Conservation (phyloP, 2,797 vertebrate genomes). For the Spondyliosoma cantharus region DNA sequence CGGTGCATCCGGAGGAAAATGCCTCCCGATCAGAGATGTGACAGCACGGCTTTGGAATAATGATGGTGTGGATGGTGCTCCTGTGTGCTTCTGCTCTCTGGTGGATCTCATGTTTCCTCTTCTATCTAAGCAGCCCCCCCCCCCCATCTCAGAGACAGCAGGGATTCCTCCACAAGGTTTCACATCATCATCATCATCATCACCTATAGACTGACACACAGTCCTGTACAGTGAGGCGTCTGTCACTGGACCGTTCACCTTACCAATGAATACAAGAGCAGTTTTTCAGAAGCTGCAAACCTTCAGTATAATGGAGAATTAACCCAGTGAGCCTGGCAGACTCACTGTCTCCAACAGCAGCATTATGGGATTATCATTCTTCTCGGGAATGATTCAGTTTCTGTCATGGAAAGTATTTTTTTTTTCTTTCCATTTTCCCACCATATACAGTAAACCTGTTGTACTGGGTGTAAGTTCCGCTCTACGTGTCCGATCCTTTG, state of each 20-base stretch:
- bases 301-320: background rate
- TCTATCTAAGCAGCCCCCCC: background rate
- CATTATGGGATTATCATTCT: slow-evolving; percentile 24
- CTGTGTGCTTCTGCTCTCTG: background rate
- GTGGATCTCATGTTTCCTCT: slow-evolving; percentile 7
- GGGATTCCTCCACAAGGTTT: background rate
- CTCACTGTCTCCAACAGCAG: slow-evolving; percentile 10
- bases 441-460: slow-evolving; percentile 51
- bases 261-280: background rate
- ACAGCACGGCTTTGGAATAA: slow-evolving; percentile 20
- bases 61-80: background rate
- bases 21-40: slow-evolving; percentile 19
- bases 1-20: background rate
- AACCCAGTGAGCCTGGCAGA: background rate
- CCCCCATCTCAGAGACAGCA: background rate
- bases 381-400: slow-evolving; percentile 1
- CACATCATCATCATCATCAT: background rate
- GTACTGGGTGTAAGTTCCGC: slow-evolving; percentile 24
- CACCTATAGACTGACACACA: background rate
- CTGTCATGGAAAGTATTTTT: slow-evolving; percentile 16
- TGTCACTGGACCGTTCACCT: background rate
- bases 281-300: no score
- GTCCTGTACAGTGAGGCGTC: no score
- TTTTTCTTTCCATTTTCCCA: background rate
- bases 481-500: slow-evolving; percentile 7